phyloP scores from a whole-genome alignment of 2,113 vertebrate species.

The Leptodactylus fuscus region DNA sequence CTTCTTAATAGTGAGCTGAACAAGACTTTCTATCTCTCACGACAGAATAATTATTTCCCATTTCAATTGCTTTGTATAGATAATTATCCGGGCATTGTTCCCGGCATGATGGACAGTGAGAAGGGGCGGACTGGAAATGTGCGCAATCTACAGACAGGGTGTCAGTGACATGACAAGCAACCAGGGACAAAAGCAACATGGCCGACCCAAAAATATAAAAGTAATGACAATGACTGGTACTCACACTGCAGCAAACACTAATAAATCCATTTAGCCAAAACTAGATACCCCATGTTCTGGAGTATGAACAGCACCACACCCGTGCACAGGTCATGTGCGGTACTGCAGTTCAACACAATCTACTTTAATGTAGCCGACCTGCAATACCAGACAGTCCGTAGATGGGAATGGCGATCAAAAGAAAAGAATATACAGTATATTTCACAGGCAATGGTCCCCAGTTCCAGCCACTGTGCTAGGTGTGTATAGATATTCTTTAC shows the following conservation, averaged over 20 bases:
- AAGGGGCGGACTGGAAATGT: slow-evolving; percentile 57
- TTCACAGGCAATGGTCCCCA: too few relatives aligned
- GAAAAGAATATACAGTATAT: too few relatives aligned
- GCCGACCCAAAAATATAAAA: not conserved
- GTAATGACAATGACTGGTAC: not conserved
- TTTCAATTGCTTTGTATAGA: slow-evolving; percentile 67
- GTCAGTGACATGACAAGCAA: not conserved
- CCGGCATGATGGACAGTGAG: slow-evolving; percentile 15
- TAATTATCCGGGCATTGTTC: slow-evolving; percentile 62
- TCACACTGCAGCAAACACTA: not conserved
- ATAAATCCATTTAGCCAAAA: too few relatives aligned
- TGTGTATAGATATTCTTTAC: too few relatives aligned
- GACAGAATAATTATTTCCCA: slow-evolving; percentile 68
- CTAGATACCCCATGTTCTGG: too few relatives aligned
- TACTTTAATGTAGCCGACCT: not conserved
- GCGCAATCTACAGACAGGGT: slow-evolving; percentile 17
- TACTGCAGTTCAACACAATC: not conserved
- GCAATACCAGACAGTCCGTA: not conserved
- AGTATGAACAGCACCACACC: not conserved
- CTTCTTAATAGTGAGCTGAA: slow-evolving; percentile 66
- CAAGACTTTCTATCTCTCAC: slow-evolving; percentile 65
- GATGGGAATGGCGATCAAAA: too few relatives aligned
- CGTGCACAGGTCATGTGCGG: not conserved
- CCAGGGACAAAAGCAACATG: not conserved
- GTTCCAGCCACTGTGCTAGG: too few relatives aligned